These are phyloP conservation scores for Sceloporus tristichus DNA, from an alignment of 2,113 vertebrate genomes.

Conservation along the genomic window DNA sequence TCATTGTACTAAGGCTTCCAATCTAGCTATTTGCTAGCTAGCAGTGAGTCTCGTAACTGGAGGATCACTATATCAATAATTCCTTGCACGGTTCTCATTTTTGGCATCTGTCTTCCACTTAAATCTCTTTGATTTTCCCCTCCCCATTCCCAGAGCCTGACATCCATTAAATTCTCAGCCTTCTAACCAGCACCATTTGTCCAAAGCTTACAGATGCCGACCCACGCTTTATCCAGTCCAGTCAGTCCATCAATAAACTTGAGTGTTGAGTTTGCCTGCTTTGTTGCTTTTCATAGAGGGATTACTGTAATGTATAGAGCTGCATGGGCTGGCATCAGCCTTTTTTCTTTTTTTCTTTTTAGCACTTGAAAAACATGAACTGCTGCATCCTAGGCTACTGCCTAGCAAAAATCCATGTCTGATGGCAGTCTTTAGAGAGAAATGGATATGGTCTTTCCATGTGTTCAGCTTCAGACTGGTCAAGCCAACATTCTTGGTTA, in stretches of 20 bases:
- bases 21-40: not conserved
- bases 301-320: slow-evolving; percentile 57
- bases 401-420: accelerated
- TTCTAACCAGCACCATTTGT: slow-evolving; percentile 41
- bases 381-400: accelerated
- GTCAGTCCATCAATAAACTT: slow-evolving; percentile 72
- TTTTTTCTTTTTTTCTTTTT: not conserved
- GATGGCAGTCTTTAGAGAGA: not conserved
- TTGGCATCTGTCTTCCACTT: slow-evolving; percentile 63
- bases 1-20: not conserved
- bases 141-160: slow-evolving; percentile 57
- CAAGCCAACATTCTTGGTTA: not conserved
- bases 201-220: slow-evolving; percentile 73
- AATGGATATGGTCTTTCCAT: not conserved
- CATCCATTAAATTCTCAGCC: slow-evolving; percentile 71
- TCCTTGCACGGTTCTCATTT: slow-evolving; percentile 57
- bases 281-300: slow-evolving; percentile 37
- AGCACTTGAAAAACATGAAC: not conserved
- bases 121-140: slow-evolving; percentile 56
- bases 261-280: slow-evolving; percentile 57
- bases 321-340: not conserved
- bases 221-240: slow-evolving; percentile 56
- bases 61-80: slow-evolving; percentile 33
- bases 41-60: not conserved
- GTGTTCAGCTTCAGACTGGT: not conserved